A percentile compares a stretch with the other conserved stretches of the same genome.
Evolutionary conservation across 2,888 invertebrate species (phyloP).

Genomic region (Cataglyphis cursor): DNA sequence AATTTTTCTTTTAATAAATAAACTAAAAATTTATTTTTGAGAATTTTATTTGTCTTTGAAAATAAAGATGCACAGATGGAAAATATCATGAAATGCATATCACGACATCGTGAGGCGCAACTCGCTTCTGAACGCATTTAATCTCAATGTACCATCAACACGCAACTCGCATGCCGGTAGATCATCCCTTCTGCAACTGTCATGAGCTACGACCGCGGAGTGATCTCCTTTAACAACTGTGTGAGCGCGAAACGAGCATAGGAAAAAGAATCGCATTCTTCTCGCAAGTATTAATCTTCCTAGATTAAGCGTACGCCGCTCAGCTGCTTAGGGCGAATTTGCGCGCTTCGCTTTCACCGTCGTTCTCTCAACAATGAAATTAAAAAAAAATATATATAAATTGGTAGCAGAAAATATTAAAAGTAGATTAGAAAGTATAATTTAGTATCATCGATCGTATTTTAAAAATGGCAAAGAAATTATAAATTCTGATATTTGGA

Average conservation of each 20-base stretch:
- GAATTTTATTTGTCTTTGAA: not conserved
- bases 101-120: not conserved
- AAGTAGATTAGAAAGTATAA: not conserved
- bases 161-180: constrained; percentile 44
- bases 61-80: not conserved
- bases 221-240: constrained; percentile 44
- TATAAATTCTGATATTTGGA: too few species aligned
- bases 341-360: not conserved
- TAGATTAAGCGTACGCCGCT: constrained; percentile 38
- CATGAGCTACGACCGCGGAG: constrained; percentile 31
- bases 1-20: not conserved
- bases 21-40: not conserved
- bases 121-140: constrained; percentile 11
- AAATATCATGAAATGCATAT: not conserved
- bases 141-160: constrained; percentile 38
- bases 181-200: constrained; percentile 27
- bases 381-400: not conserved
- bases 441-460: not conserved
- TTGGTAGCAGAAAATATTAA: not conserved
- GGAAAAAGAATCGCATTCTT: constrained; percentile 40
- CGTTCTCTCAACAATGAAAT: not conserved
- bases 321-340: constrained; percentile 20
- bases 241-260: constrained; percentile 39
- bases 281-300: constrained; percentile 49
- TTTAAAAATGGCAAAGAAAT: not conserved